Percentiles rank a stretch among this genome's conserved stretches.
Evolutionary conservation across 2,113 vertebrate genomes (phyloP).

Genomic region (Pao palembangensis): DNA sequence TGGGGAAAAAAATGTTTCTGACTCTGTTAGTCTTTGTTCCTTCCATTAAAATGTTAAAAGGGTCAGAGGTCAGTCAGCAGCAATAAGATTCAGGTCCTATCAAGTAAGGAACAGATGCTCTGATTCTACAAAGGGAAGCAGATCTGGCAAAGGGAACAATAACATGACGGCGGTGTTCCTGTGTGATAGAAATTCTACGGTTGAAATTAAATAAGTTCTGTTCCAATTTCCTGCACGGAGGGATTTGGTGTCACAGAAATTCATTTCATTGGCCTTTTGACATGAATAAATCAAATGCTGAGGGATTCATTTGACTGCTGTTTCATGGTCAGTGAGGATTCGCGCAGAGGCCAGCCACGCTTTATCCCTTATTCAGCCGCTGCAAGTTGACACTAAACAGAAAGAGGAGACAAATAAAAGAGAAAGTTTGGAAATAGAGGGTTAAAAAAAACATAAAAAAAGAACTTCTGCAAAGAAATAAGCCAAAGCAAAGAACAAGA

Average conservation of each 20-base stretch:
- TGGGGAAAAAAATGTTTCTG: too few species aligned
- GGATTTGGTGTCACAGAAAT: slow-evolving; percentile 59
- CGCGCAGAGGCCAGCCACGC: slow-evolving; percentile 45
- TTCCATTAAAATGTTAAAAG: slow-evolving; percentile 9
- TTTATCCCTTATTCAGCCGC: slow-evolving; percentile 60
- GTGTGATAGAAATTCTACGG: slow-evolving; percentile 46
- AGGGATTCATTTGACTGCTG: slow-evolving; percentile 61
- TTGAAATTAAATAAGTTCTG: slow-evolving; percentile 63
- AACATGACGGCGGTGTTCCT: slow-evolving; percentile 27
- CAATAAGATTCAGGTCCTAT: slow-evolving; percentile 36
- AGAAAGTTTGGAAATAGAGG: slow-evolving; percentile 42
- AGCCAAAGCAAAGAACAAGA: slow-evolving; percentile 43
- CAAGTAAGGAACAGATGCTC: slow-evolving; percentile 37
- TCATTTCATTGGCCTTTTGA: slow-evolving; percentile 69
- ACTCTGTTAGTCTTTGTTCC: too few species aligned
- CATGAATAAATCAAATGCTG: slow-evolving; percentile 66
- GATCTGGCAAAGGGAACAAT: slow-evolving; percentile 38
- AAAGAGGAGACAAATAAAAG: slow-evolving; percentile 1
- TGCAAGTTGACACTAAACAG: slow-evolving; percentile 35
- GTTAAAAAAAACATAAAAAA: slow-evolving; percentile 8
- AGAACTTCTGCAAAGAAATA: slow-evolving; percentile 42
- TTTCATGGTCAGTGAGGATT: slow-evolving; percentile 60
- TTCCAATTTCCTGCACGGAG: slow-evolving; percentile 57
- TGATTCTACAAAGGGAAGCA: slow-evolving; percentile 46
- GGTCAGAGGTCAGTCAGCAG: slow-evolving; percentile 37